Base-by-base conservation (phyloP, 1,140 invertebrate species). In the Drosophila punjabiensis region DNA sequence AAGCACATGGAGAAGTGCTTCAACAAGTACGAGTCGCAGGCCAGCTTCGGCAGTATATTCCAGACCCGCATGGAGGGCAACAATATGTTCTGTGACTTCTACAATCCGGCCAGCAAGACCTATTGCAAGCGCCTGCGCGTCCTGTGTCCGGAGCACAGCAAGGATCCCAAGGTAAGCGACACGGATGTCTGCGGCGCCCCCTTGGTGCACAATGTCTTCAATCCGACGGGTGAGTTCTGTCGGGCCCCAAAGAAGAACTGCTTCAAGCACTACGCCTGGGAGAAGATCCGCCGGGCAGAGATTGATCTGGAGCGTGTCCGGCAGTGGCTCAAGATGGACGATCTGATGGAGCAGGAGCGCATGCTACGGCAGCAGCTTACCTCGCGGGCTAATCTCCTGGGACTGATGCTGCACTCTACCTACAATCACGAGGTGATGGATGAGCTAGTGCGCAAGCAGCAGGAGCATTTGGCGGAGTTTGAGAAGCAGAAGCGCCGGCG, bases 21-120 rank as follows among this genome's bases (percentile, higher is more conserved):
- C 91, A 97, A 98, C 79, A 99, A 99, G 95, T 98, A 98, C 93
- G 99, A 99, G 93, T 98, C 98, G 55, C 98, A 99, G 94, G 98
- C 98, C 5, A 99, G 98, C 0, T 99, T 99, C 93, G 98, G 98
- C 16, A 99, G 98, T 16, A 96, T 98, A 52, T 98, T 97, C 84
- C 98, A 98, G 92, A 99, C 98, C 1, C 95, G 97, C 52, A 98
- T 99, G 77, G 98, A 99, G 93, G 97, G 16, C 96, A 97, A 93
- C 97, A 98, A 88, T 10, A 99, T 99, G 96, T 99, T 99, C 93
- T 99, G 99, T 93, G 99, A 99, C 91, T 98, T 97, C 93, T 99
- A 97, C 93, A 99, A 99, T 94, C 95, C 97, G 6, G 94, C 95
- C 4, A 98, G 97, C 88, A 95, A 96, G 61, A 99, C 98, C 0